Evolutionary conservation across 2,888 invertebrate genomes (phyloP).

Genomic region (Tanypteryx hageni): DNA sequence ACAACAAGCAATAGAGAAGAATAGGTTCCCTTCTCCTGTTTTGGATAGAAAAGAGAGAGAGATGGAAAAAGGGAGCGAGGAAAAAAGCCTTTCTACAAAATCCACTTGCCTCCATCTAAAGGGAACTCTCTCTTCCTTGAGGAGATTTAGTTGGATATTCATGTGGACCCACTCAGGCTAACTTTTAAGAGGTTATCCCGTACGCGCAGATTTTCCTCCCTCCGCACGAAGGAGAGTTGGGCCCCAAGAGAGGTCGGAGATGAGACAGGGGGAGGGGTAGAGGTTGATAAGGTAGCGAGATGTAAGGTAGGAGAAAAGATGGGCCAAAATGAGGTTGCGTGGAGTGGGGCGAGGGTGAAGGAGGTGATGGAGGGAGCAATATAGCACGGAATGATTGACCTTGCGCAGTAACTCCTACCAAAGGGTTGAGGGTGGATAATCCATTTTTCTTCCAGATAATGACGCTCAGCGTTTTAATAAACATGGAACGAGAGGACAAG

Average conservation of each 20-base stretch:
- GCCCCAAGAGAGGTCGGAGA: neutral
- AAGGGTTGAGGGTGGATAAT: neutral
- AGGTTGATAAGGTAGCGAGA: neutral
- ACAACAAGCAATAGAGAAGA: neutral
- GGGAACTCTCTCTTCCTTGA: neutral
- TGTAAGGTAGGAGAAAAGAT: too few species aligned
- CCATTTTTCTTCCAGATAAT: constrained; percentile 29
- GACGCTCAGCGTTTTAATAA: constrained; percentile 16
- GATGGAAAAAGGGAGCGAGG: neutral
- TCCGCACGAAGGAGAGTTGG: neutral
- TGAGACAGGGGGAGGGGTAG: neutral
- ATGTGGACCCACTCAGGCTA: constrained; percentile 25
- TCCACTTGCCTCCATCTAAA: constrained; percentile 14
- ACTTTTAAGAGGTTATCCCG: constrained; percentile 32
- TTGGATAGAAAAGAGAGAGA: neutral
- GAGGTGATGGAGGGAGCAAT: neutral
- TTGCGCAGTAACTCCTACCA: neutral
- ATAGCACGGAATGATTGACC: neutral
- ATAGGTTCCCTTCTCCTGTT: neutral
- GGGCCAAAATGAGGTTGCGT: too few species aligned
- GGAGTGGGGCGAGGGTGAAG: too few species aligned
- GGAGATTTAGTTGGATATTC: constrained; percentile 29
- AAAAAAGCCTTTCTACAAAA: constrained; percentile 14
- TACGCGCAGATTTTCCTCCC: neutral
- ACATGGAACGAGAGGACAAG: neutral